Conservation (phyloP, 2,113 vertebrate genomes). For the Cygnus buccinator region DNA sequence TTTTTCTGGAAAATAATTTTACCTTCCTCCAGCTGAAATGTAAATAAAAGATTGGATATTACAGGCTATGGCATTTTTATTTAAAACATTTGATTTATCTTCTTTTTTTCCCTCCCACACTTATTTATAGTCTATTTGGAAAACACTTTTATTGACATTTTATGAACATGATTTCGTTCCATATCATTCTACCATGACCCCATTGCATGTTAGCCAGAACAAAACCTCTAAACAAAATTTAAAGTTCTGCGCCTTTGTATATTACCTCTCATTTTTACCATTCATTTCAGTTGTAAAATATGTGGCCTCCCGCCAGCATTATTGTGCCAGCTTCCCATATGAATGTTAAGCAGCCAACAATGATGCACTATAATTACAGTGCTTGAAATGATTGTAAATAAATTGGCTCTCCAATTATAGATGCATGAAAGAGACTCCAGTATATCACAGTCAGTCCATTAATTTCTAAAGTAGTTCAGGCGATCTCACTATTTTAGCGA, state of each 20-base stretch:
- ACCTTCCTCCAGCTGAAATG: not conserved
- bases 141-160: constrained; percentile 31
- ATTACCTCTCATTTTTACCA: constrained; percentile 59
- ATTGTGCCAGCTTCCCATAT: constrained; percentile 67
- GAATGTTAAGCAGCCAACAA: constrained; percentile 80
- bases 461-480: constrained; percentile 81
- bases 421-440: constrained; percentile 76
- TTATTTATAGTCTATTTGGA: constrained; percentile 11
- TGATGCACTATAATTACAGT: constrained; percentile 83
- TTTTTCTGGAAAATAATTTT: not conserved
- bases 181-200: not conserved
- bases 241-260: constrained; percentile 28
- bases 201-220: not conserved
- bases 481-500: constrained; percentile 70
- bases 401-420: constrained; percentile 83
- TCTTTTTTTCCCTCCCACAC: not conserved
- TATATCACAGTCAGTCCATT: constrained; percentile 82
- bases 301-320: constrained; percentile 64
- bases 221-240: constrained; percentile 57
- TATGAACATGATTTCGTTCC: not conserved
- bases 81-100: not conserved
- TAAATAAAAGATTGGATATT: not conserved
- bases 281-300: constrained; percentile 68
- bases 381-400: constrained; percentile 84
- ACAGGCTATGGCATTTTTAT: not conserved